These are phyloP conservation scores for Aelia acuminata DNA, from an alignment of 2,888 invertebrate species.

Conservation along the genomic window DNA sequence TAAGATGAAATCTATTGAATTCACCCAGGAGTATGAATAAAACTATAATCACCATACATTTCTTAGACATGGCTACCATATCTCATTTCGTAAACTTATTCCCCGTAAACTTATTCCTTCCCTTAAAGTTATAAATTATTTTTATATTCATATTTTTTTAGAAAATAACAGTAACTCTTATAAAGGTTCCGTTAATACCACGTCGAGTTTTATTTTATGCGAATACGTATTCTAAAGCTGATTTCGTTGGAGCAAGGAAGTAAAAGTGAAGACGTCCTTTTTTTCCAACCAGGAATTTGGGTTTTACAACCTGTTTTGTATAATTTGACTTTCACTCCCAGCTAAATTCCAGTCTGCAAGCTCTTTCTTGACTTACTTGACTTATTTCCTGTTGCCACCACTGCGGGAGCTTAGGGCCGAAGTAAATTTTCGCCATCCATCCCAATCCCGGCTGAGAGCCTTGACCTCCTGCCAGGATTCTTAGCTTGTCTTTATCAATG, in stretches of 20 bases:
- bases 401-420: too few relatives aligned
- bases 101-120: too few relatives aligned
- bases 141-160: too few relatives aligned
- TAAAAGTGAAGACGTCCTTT: not conserved
- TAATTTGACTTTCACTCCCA: slow-evolving; percentile 41
- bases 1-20: not conserved
- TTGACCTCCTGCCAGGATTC: too few relatives aligned
- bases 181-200: not conserved
- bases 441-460: too few relatives aligned
- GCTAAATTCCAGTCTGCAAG: slow-evolving; percentile 9
- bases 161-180: not conserved
- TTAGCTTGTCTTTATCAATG: not conserved
- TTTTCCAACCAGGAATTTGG: not conserved
- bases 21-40: not conserved
- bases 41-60: not conserved
- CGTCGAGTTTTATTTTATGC: not conserved
- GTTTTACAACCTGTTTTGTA: slow-evolving; percentile 34
- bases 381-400: too few relatives aligned
- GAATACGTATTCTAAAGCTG: not conserved
- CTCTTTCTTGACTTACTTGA: not conserved
- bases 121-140: not conserved
- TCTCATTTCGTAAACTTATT: not conserved
- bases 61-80: not conserved
- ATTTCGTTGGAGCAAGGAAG: not conserved
- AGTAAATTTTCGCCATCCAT: too few relatives aligned